These are phyloP conservation scores for Motacilla alba DNA, from an alignment of 2,113 vertebrate genomes.

Conservation along the genomic window DNA sequence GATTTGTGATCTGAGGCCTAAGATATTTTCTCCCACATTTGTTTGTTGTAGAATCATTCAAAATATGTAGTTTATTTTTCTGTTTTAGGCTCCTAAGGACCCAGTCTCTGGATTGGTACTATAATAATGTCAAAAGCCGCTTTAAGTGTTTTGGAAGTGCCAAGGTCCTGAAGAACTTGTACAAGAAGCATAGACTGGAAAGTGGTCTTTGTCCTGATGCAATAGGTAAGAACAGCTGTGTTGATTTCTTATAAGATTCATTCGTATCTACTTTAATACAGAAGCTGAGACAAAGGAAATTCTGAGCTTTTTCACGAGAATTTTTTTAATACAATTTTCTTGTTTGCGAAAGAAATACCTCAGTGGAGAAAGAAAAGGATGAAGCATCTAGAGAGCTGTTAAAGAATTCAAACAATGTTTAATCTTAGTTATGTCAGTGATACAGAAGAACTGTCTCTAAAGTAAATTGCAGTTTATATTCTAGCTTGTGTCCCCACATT, in stretches of 20 bases:
- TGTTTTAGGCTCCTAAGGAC: slow-evolving; percentile 83
- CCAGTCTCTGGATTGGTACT: slow-evolving; percentile 97
- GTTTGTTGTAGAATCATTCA: neutral
- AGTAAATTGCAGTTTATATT: neutral
- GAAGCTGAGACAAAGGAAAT: neutral
- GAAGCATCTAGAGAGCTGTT: neutral
- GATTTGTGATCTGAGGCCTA: neutral
- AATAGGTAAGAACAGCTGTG: slow-evolving; percentile 73
- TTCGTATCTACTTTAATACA: neutral
- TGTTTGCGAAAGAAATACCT: neutral
- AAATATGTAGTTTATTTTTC: neutral
- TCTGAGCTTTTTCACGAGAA: neutral
- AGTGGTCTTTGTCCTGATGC: slow-evolving; percentile 80
- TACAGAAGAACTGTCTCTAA: neutral
- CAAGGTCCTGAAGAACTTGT: slow-evolving; percentile 94
- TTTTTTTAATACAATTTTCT: neutral
- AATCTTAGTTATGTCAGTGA: neutral
- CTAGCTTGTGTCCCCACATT: neutral
- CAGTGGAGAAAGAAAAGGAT: neutral
- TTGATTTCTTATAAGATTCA: neutral
- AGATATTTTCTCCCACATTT: neutral
- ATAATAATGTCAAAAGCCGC: slow-evolving; percentile 94
- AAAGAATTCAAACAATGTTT: neutral
- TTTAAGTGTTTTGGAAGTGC: slow-evolving; percentile 98
- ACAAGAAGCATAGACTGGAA: slow-evolving; percentile 89